Conservation (phyloP, 2,888 invertebrate genomes). For the Euphydryas editha region DNA sequence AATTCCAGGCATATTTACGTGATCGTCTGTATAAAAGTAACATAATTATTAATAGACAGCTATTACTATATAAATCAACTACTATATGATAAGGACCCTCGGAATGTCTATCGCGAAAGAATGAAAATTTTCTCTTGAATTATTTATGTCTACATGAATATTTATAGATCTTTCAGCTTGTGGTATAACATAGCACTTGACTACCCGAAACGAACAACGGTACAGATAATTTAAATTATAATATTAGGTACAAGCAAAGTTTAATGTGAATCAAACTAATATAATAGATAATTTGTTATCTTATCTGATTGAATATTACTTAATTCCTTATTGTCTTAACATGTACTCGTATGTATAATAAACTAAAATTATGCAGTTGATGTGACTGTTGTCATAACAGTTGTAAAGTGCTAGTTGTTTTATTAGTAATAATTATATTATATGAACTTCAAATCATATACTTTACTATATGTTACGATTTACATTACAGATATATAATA, state of each 20-base stretch:
- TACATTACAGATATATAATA: background rate
- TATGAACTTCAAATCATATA: background rate
- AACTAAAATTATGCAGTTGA: no score
- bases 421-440: no score
- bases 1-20: slow-evolving; percentile 25
- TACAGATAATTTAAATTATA: background rate
- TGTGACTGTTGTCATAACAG: no score
- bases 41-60: slow-evolving; percentile 8
- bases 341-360: no score
- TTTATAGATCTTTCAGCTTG: slow-evolving; percentile 5
- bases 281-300: no score
- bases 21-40: slow-evolving; percentile 8
- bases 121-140: slow-evolving; percentile 23
- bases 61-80: slow-evolving; percentile 13
- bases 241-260: background rate
- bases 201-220: background rate
- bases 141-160: slow-evolving; percentile 16
- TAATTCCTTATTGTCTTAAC: no score
- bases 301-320: no score
- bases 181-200: slow-evolving; percentile 6
- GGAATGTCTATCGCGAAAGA: slow-evolving; percentile 14
- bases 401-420: no score
- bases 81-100: slow-evolving; percentile 12
- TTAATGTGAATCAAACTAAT: background rate
- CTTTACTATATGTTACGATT: background rate